Percentiles rank a stretch among this genome's conserved stretches.
phyloP scores from a whole-genome alignment of 1,140 invertebrate genomes.

The Adoxophyes honmai region DNA sequence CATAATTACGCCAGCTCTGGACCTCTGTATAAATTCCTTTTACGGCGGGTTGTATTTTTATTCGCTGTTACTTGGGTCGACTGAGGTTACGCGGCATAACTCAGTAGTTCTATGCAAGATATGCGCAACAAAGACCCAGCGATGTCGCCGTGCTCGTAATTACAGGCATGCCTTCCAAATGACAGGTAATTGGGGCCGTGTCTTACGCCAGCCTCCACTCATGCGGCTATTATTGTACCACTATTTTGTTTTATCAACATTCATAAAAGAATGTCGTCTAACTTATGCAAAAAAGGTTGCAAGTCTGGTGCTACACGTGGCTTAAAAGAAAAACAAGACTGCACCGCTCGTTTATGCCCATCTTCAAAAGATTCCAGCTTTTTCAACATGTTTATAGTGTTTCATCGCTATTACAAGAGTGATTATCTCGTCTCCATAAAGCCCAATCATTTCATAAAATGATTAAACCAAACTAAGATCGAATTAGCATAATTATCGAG shows the following conservation, averaged over 20 bases:
- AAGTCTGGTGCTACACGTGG: no score
- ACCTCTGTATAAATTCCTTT: no score
- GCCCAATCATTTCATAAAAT: conserved; percentile 12
- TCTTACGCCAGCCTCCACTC: conserved; percentile 19
- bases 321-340: no score
- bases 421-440: conserved; percentile 12
- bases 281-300: conserved; percentile 7
- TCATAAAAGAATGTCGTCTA: background rate
- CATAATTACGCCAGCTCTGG: no score
- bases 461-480: conserved; percentile 6
- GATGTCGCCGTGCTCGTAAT: conserved; percentile 43
- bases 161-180: conserved; percentile 45
- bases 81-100: background rate
- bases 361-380: background rate
- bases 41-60: background rate
- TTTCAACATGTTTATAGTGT: background rate
- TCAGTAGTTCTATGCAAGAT: conserved; percentile 5
- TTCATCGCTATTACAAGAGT: background rate
- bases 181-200: conserved; percentile 39
- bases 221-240: conserved; percentile 2
- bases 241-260: conserved; percentile 10
- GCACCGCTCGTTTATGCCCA: no score
- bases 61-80: background rate
- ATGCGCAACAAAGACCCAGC: conserved; percentile 34
- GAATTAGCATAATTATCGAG: conserved; percentile 5